These are phyloP conservation scores for Papilio dardanus DNA, from an alignment of 1,140 invertebrate species.

Conservation along the genomic window DNA sequence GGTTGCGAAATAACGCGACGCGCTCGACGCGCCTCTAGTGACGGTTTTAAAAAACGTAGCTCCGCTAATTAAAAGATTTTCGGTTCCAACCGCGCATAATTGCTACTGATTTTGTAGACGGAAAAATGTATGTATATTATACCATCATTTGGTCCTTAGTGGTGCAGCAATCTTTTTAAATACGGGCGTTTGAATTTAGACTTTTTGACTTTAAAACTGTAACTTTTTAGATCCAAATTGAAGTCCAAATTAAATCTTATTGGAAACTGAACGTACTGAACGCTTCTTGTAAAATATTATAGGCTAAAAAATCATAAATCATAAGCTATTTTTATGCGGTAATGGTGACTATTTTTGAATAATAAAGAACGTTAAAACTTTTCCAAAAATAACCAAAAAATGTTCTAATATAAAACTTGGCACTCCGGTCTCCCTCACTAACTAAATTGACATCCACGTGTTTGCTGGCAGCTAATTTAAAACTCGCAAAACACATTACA, in stretches of 20 bases:
- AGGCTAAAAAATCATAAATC: neutral
- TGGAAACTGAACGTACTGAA: neutral
- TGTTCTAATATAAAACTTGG: constrained; percentile 36
- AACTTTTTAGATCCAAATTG: neutral
- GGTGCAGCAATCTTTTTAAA: neutral
- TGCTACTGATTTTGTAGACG: constrained; percentile 16
- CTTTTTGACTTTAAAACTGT: too few species aligned
- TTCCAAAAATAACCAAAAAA: constrained; percentile 17
- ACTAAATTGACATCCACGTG: constrained; percentile 58
- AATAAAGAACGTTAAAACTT: constrained; percentile 15
- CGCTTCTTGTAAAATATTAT: neutral
- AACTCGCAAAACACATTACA: constrained; percentile 76
- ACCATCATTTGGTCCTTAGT: neutral
- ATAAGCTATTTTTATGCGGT: neutral
- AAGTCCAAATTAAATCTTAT: neutral
- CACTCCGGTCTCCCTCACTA: constrained; percentile 37
- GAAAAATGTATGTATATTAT: neutral
- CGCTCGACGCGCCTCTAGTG: constrained; percentile 44
- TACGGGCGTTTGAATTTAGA: too few species aligned
- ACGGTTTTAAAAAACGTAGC: constrained; percentile 45
- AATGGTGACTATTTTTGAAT: neutral
- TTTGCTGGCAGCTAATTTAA: constrained; percentile 65
- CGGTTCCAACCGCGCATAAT: constrained; percentile 42
- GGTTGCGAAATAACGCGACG: constrained; percentile 43
- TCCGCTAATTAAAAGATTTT: constrained; percentile 69